Conservation (phyloP, 1,140 invertebrate genomes). For the Danaus melanippus region DNA sequence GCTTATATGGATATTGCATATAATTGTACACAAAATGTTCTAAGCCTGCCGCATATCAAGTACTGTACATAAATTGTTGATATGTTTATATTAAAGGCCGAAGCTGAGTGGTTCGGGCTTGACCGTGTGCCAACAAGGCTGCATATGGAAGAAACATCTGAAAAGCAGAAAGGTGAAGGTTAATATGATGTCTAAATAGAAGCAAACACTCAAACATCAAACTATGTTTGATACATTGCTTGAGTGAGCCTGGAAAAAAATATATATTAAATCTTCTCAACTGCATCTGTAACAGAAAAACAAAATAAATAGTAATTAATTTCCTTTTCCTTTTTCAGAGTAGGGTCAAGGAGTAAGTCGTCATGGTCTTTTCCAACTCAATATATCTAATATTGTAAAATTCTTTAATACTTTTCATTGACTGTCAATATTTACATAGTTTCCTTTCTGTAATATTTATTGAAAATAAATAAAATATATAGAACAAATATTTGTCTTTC, state of each 20-base stretch:
- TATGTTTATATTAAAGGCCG: constrained; percentile 70
- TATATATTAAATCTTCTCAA: constrained; percentile 55
- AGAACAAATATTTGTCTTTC: constrained; percentile 31
- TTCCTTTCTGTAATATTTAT: constrained; percentile 55
- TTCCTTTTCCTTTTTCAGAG: constrained; percentile 54
- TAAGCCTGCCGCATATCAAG: constrained; percentile 22
- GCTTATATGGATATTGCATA: too few species aligned
- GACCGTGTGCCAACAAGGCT: constrained; percentile 71
- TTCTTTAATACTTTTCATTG: constrained; percentile 19
- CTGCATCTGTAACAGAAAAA: constrained; percentile 68
- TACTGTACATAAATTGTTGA: constrained; percentile 40
- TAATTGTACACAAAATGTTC: too few species aligned
- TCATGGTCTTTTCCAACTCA: constrained; percentile 14
- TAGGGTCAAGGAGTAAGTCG: constrained; percentile 34
- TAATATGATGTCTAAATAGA: constrained; percentile 43
- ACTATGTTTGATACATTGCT: constrained; percentile 32
- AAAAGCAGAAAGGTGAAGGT: constrained; percentile 70
- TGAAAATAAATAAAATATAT: constrained; percentile 51
- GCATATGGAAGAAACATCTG: constrained; percentile 69
- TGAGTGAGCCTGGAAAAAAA: constrained; percentile 59
- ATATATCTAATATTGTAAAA: constrained; percentile 17
- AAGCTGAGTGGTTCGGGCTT: constrained; percentile 72
- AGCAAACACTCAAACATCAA: constrained; percentile 60
- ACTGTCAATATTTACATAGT: constrained; percentile 33
- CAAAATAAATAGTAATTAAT: constrained; percentile 54